Evolutionary conservation across 2,888 invertebrate genomes (phyloP).

Genomic region (Iphiclides podalirius): DNA sequence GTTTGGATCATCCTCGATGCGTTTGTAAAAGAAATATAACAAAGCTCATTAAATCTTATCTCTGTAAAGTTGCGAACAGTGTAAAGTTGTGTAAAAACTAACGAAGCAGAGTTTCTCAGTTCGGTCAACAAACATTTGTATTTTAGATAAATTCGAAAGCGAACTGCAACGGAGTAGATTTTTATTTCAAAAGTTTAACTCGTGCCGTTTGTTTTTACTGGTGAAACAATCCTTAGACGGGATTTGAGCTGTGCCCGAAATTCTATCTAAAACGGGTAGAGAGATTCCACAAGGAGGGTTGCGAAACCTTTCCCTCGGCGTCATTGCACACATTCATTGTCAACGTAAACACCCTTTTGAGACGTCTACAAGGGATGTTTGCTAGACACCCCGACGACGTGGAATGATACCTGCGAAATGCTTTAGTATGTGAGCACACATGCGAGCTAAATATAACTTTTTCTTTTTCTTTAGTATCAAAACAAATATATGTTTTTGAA

Average conservation of each 20-base stretch:
- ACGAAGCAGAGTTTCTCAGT: constrained; percentile 1
- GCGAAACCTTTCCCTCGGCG: constrained; percentile 46
- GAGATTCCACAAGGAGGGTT: constrained; percentile 50
- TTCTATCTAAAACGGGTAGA: constrained; percentile 46
- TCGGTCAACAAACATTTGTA: constrained; percentile 1
- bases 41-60: too few species aligned
- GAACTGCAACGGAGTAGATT: neutral
- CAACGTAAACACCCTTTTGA: constrained; percentile 64
- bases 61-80: neutral
- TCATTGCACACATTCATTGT: constrained; percentile 54
- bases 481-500: neutral
- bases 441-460: neutral
- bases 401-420: constrained; percentile 36
- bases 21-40: too few species aligned
- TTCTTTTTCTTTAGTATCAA: neutral
- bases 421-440: constrained; percentile 25
- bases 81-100: neutral
- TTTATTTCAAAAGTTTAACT: constrained; percentile 11
- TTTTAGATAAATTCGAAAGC: neutral
- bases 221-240: constrained; percentile 27
- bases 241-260: constrained; percentile 34
- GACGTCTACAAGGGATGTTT: constrained; percentile 54
- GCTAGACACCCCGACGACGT: constrained; percentile 39
- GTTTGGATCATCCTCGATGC: too few species aligned
- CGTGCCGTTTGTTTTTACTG: constrained; percentile 17